Percentiles rank a stretch among this genome's conserved stretches.
Conservation (phyloP, 2,113 vertebrate genomes). For the Corydoras maculifer region DNA sequence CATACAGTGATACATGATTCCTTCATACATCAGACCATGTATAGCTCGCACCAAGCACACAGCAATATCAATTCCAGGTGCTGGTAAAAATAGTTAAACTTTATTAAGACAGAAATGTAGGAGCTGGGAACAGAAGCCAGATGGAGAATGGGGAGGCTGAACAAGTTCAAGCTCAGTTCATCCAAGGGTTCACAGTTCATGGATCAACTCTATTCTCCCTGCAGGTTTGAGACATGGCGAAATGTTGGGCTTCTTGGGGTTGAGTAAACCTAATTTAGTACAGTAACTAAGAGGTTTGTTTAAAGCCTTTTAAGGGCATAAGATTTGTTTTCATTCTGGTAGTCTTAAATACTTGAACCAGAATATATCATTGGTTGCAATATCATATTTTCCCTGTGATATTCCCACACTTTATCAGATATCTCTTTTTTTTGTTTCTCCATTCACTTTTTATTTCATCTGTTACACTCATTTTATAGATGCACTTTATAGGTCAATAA, state of each 20-base stretch:
- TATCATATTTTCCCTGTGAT: no score
- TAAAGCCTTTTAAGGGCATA: conserved; percentile 30
- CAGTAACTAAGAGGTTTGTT: neutral
- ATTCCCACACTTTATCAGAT: no score
- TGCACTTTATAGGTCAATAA: no score
- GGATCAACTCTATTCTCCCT: conserved; percentile 27
- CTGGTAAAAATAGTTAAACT: conserved; percentile 55
- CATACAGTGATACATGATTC: conserved; percentile 47
- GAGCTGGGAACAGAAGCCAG: conserved; percentile 34
- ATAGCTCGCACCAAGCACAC: conserved; percentile 23
- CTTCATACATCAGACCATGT: conserved; percentile 36
- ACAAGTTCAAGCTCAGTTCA: neutral
- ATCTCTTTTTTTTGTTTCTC: no score
- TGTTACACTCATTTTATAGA: no score
- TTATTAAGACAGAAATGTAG: conserved; percentile 50
- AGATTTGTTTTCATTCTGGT: neutral
- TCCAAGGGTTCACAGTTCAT: conserved; percentile 31
- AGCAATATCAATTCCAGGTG: conserved; percentile 55
- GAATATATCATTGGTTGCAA: no score
- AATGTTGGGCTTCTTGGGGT: conserved; percentile 11
- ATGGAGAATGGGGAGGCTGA: conserved; percentile 35
- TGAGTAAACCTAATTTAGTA: conserved; percentile 25
- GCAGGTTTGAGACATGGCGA: conserved; percentile 29
- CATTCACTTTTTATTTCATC: no score
- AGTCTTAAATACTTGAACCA: no score